These are phyloP conservation scores for Mugil cephalus DNA, from an alignment of 2,113 vertebrate species.

Conservation along the genomic window DNA sequence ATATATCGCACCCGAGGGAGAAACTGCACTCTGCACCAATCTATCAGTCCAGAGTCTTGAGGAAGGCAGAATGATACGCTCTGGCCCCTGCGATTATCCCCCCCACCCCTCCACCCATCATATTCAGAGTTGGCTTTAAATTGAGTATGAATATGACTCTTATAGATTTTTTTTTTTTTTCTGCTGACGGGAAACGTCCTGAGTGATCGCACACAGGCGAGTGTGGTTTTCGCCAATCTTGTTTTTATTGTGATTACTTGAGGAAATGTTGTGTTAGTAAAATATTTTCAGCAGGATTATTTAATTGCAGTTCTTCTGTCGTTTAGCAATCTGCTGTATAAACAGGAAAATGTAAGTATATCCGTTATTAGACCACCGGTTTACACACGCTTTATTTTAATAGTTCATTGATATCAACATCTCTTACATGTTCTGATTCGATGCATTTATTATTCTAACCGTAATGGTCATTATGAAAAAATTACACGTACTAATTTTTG, in stretches of 20 bases:
- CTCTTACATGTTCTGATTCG: slow-evolving; percentile 37
- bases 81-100: slow-evolving; percentile 60
- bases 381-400: slow-evolving; percentile 36
- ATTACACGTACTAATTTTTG: slow-evolving; percentile 50
- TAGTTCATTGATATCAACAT: slow-evolving; percentile 47
- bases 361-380: slow-evolving; percentile 40
- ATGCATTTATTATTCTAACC: slow-evolving; percentile 58
- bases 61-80: slow-evolving; percentile 72
- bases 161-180: background rate
- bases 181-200: slow-evolving; percentile 54
- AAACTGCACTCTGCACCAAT: slow-evolving; percentile 73
- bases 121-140: slow-evolving; percentile 73
- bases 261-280: slow-evolving; percentile 81
- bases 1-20: slow-evolving; percentile 81
- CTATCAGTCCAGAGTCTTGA: slow-evolving; percentile 76
- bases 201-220: slow-evolving; percentile 70
- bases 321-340: slow-evolving; percentile 40
- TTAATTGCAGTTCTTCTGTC: slow-evolving; percentile 41
- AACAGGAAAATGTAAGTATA: slow-evolving; percentile 46
- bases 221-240: slow-evolving; percentile 69
- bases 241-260: slow-evolving; percentile 82
- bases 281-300: slow-evolving; percentile 65
- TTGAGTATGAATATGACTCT: slow-evolving; percentile 48
- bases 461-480: slow-evolving; percentile 58
- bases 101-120: slow-evolving; percentile 49